phyloP scores from a whole-genome alignment of 2,797 vertebrate species.

The Sebastes umbrosus region DNA sequence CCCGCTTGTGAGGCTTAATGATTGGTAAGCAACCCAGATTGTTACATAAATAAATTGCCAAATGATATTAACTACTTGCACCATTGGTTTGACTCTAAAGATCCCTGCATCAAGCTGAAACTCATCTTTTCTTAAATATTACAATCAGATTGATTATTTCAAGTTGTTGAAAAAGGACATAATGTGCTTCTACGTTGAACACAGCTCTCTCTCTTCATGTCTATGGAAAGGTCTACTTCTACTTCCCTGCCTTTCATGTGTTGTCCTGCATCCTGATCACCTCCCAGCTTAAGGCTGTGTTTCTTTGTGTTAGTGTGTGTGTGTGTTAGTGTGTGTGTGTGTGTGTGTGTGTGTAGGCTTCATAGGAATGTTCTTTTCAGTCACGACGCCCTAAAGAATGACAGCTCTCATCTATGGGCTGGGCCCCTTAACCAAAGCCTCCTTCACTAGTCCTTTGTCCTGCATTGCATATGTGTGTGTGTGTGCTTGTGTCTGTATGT shows the following conservation, averaged over 20 bases:
- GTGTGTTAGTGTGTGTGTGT: not conserved
- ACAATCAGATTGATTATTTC: not conserved
- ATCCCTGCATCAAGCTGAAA: not conserved
- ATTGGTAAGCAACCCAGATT: constrained; percentile 21
- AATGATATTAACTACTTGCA: constrained; percentile 7
- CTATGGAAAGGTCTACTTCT: not conserved
- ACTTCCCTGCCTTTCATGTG: constrained; percentile 2
- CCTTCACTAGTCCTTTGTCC: constrained; percentile 68
- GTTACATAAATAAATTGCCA: constrained; percentile 13
- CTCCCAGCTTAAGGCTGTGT: not conserved
- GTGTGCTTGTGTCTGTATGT: not conserved
- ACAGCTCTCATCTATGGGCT: constrained; percentile 58
- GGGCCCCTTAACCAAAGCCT: constrained; percentile 61
- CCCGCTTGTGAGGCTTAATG: constrained; percentile 17
- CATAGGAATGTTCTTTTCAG: constrained; percentile 65
- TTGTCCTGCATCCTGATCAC: constrained; percentile 34
- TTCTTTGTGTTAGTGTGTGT: not conserved
- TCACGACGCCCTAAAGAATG: constrained; percentile 58
- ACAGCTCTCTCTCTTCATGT: not conserved
- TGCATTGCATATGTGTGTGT: not conserved
- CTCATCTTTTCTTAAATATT: not conserved
- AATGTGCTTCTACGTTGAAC: not conserved
- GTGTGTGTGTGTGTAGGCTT: constrained; percentile 18
- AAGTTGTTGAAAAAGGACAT: not conserved
- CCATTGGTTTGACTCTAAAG: not conserved